phyloP scores from a whole-genome alignment of 2,797 vertebrate genomes.

The Microctenopoma stevenorrisi region DNA sequence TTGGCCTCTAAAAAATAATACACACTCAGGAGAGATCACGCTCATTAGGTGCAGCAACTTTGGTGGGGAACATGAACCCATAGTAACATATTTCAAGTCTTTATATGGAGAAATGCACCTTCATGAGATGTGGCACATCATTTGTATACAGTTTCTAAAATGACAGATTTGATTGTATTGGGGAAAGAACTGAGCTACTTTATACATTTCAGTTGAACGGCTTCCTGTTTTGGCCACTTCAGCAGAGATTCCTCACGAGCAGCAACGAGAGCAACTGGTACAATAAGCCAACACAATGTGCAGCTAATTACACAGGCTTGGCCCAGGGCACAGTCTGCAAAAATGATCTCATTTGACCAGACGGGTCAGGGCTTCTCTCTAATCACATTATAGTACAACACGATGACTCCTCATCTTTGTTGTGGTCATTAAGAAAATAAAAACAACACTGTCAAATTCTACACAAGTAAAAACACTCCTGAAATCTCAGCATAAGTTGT shows the following conservation, averaged over 20 bases:
- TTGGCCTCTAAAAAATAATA: no score
- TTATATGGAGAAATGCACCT: not conserved
- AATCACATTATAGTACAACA: slow-evolving; percentile 70
- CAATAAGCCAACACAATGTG: slow-evolving; percentile 77
- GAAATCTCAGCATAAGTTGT: slow-evolving; percentile 11
- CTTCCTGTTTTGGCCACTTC: slow-evolving; percentile 38
- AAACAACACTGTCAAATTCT: slow-evolving; percentile 37
- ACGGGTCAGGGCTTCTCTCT: slow-evolving; percentile 70
- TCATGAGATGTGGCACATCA: not conserved
- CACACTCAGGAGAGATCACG: not conserved
- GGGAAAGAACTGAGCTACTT: not conserved
- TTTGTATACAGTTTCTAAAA: slow-evolving; percentile 7
- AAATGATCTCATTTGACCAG: slow-evolving; percentile 80
- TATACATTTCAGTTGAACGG: slow-evolving; percentile 19
- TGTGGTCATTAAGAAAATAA: slow-evolving; percentile 64
- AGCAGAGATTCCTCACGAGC: slow-evolving; percentile 50
- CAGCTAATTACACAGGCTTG: slow-evolving; percentile 80
- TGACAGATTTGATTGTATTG: not conserved
- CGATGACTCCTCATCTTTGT: slow-evolving; percentile 59
- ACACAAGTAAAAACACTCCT: slow-evolving; percentile 10
- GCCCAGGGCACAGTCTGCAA: slow-evolving; percentile 70
- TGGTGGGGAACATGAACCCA: not conserved
- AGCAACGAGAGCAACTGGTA: slow-evolving; percentile 61
- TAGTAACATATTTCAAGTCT: not conserved
- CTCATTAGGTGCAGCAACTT: not conserved